phyloP scores from a whole-genome alignment of 1,140 invertebrate genomes.

The Chionoecetes opilio region DNA sequence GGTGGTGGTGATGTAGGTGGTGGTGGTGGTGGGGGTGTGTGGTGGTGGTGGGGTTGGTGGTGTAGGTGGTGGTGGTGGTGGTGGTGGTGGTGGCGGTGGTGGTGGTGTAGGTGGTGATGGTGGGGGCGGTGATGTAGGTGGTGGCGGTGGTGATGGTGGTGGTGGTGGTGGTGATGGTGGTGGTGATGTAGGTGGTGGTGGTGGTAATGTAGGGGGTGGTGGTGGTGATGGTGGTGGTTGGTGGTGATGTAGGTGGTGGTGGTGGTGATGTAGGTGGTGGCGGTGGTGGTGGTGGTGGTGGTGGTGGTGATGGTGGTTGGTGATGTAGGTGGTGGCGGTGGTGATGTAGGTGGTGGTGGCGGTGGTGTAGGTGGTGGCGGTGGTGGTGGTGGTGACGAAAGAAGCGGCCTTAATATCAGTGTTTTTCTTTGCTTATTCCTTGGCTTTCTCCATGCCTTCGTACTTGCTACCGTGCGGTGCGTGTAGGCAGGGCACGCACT shows the following conservation, averaged over 20 bases:
- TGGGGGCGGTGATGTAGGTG: neutral
- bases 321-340: neutral
- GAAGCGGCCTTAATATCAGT: neutral
- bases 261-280: neutral
- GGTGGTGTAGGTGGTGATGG: neutral
- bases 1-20: neutral
- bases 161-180: neutral
- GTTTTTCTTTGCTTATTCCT: neutral
- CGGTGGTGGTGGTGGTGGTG: neutral
- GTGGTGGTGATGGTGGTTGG: neutral
- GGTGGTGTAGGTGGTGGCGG: neutral
- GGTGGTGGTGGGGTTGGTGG: too few relatives aligned
- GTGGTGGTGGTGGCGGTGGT: neutral
- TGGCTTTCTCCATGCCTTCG: neutral
- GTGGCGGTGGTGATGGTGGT: neutral
- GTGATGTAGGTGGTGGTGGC: neutral
- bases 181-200: neutral
- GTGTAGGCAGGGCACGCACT: neutral
- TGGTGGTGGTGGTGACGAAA: neutral
- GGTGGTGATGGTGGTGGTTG: neutral
- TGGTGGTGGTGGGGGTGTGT: neutral
- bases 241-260: neutral
- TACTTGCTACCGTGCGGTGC: neutral
- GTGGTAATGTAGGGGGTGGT: neutral
- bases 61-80: neutral